Base-by-base conservation (phyloP, 2,888 invertebrate genomes). In the Brachyopa scutellaris region DNA sequence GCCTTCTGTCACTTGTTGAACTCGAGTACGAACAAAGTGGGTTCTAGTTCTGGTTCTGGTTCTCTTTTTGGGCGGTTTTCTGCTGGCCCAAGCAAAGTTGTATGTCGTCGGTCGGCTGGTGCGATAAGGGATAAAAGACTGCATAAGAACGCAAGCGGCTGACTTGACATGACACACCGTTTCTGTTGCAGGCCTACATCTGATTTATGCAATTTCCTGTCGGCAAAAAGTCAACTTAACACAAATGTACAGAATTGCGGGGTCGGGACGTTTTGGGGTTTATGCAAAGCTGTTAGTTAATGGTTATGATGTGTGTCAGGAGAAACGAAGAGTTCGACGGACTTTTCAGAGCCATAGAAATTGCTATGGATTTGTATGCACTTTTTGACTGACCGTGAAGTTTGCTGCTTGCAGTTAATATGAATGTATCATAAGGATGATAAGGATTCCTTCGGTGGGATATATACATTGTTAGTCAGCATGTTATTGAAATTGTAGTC, bases 191-290 rank as follows among this genome's bases (percentile, higher is more conserved):
- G 80, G 57, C 59, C 53, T 61, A 38, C 40, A 70, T 76, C 51
- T 61, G 76, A 80, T 69, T 70, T 76, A 79, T 82, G 70, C 82
- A 70, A 77, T 72, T 82, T 82, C 82, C 82, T 82, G 82, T 72
- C 82, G 66, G 47, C 53, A 15, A 72, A 74, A 80, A 66, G 51
- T 66, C 36, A 19, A 59, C 49, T 51, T 72, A 51, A 72, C 73
- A 66, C 23, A 78, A 47, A 53, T 17, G 23, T 31, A 47, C 40
- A 23, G 9, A 51, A 15, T 17, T 11, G 51, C 29, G 42, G n/a
- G 47, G 49, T 49, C 38, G 73, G 38, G 31, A 21, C 45, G 15
- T 49, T n/a, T n/a, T n/a, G 7, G 13, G 26, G 6, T 26, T 29
- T 64, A 21, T 38, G 15, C 5, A 4, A 42, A 40, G 11, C 19